These are phyloP conservation scores for Leptobrachium ailaonicum DNA, from an alignment of 2,113 vertebrate species.

Conservation along the genomic window DNA sequence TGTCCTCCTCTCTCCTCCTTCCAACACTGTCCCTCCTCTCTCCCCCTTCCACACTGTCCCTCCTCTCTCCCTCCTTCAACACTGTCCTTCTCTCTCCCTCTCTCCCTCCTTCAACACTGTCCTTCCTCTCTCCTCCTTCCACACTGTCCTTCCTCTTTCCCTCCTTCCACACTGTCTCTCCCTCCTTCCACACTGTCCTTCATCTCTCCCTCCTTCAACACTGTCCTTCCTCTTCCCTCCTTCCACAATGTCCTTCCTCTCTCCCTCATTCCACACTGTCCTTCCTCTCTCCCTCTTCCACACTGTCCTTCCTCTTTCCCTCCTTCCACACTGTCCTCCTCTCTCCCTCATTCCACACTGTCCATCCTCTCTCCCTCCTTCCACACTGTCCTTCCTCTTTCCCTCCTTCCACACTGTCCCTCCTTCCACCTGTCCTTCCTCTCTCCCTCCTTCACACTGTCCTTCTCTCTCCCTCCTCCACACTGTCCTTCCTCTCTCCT, in stretches of 20 bases:
- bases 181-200: too few relatives aligned
- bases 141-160: neutral
- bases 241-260: too few relatives aligned
- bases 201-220: too few relatives aligned
- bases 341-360: neutral
- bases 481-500: constrained; percentile 30
- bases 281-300: neutral
- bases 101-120: too few relatives aligned
- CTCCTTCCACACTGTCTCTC: neutral
- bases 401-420: neutral
- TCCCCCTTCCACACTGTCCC: too few relatives aligned
- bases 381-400: too few relatives aligned
- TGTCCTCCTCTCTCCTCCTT: too few relatives aligned
- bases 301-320: neutral
- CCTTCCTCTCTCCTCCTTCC: neutral
- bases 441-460: neutral
- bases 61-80: too few relatives aligned
- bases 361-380: neutral
- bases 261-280: too few relatives aligned
- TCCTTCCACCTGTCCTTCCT: neutral
- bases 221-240: too few relatives aligned
- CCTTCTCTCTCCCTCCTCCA: constrained; percentile 3
- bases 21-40: too few relatives aligned
- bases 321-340: neutral
- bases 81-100: too few relatives aligned